These are phyloP conservation scores for Hydrochoerus hydrochaeris DNA, from an alignment of 2,113 vertebrate genomes.

Conservation along the genomic window DNA sequence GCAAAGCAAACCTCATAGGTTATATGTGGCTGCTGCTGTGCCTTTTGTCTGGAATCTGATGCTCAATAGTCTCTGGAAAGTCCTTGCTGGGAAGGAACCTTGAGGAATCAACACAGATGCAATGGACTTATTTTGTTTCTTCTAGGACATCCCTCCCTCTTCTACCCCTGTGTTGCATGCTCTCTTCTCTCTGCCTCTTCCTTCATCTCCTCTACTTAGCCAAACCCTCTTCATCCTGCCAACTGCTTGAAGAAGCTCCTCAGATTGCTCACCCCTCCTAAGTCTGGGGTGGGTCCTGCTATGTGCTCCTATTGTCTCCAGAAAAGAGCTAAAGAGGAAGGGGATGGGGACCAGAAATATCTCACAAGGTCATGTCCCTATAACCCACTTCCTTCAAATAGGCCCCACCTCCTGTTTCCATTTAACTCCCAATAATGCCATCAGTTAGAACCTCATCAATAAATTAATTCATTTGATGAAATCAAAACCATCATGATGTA, in stretches of 20 bases:
- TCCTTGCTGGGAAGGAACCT: not conserved
- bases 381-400: not conserved
- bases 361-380: not conserved
- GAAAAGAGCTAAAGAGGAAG: not conserved
- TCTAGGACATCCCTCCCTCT: not conserved
- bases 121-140: not conserved
- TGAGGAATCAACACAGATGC: not conserved
- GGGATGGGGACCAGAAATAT: not conserved
- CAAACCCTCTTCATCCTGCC: not conserved
- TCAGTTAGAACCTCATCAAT: not conserved
- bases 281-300: not conserved
- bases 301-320: not conserved
- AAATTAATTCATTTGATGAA: not conserved
- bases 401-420: not conserved
- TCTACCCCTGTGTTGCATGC: rapidly evolving
- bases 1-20: not conserved
- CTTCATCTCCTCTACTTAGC: not conserved
- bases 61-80: not conserved
- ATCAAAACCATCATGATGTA: not conserved
- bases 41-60: not conserved
- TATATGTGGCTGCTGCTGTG: too few relatives aligned
- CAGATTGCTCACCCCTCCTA: not conserved
- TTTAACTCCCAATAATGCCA: not conserved
- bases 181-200: not conserved
- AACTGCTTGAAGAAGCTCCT: not conserved